Evolutionary conservation across 2,113 vertebrate species (phyloP).

Genomic region (Nibea coibor): DNA sequence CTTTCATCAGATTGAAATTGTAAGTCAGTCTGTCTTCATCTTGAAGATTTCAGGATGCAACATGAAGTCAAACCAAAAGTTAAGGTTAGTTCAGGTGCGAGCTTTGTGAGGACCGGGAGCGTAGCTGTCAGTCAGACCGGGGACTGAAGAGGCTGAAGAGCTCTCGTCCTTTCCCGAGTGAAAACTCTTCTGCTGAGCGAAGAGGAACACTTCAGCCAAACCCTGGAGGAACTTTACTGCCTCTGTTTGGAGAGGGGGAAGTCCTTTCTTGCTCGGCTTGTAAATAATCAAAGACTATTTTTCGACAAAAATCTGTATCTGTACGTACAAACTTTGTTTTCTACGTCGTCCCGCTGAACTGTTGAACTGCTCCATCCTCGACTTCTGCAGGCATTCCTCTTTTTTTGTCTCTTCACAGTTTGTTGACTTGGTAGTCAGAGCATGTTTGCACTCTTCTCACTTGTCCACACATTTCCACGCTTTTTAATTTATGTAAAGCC

Average conservation of each 20-base stretch:
- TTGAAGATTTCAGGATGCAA: conserved; percentile 1
- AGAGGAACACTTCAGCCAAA: conserved; percentile 22
- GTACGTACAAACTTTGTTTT: conserved; percentile 46
- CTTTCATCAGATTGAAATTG: background rate
- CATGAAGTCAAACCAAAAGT: conserved; percentile 19
- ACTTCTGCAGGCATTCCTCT: conserved; percentile 21
- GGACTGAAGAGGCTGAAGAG: conserved; percentile 19
- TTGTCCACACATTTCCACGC: conserved; percentile 36
- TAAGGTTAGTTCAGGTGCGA: conserved; percentile 28
- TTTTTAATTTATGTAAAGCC: conserved; percentile 72
- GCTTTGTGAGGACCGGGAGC: conserved; percentile 2
- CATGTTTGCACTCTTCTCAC: conserved; percentile 60
- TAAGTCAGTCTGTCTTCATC: conserved; percentile 2
- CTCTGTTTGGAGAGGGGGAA: conserved; percentile 13
- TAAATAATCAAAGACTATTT: conserved; percentile 61
- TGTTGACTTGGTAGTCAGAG: conserved; percentile 46
- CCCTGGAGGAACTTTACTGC: conserved; percentile 28
- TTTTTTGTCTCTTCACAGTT: conserved; percentile 31
- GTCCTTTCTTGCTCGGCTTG: conserved; percentile 24
- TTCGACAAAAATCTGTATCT: conserved; percentile 58
- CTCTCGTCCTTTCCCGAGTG: conserved; percentile 28
- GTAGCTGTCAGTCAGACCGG: conserved; percentile 4
- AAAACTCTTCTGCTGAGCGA: conserved; percentile 22
- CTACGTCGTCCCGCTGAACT: conserved; percentile 42
- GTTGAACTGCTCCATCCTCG: conserved; percentile 33